Percentiles rank a stretch among this genome's conserved stretches.
phyloP scores from a whole-genome alignment of 2,113 vertebrate species.

The Ammospiza nelsoni region DNA sequence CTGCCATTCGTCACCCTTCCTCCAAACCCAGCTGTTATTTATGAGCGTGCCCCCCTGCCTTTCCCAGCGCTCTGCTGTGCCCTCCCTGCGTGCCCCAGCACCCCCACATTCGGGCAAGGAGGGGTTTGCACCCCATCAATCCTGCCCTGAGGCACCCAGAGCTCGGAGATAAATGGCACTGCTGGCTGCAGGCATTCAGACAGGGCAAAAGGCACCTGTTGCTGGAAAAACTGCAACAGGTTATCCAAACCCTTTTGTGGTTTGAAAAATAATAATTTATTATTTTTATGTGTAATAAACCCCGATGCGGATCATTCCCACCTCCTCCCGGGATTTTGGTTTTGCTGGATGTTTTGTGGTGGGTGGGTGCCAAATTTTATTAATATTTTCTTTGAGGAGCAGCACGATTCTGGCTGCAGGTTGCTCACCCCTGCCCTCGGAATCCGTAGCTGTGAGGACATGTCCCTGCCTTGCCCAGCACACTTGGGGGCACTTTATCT shows the following conservation, averaged over 20 bases:
- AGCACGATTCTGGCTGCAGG: background rate
- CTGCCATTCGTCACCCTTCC: slow-evolving; percentile 60
- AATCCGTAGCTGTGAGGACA: background rate
- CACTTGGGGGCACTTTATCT: background rate
- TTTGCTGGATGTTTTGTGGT: background rate
- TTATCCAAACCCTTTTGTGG: background rate
- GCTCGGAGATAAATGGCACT: background rate
- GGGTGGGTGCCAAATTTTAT: background rate
- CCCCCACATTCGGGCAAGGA: background rate
- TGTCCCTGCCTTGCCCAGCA: background rate
- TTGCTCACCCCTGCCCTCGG: background rate
- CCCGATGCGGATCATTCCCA: background rate
- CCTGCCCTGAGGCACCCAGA: background rate
- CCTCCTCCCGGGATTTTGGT: background rate
- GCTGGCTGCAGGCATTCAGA: rapidly evolving
- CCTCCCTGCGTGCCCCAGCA: background rate
- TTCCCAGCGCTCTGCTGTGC: slow-evolving; percentile 15
- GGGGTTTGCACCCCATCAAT: background rate
- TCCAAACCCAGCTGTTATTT: slow-evolving; percentile 60
- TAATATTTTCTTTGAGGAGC: background rate
- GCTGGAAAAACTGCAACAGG: background rate
- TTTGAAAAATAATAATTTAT: background rate
- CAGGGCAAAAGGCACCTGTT: background rate
- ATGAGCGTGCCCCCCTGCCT: background rate
- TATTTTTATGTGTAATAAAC: background rate